phyloP scores from a whole-genome alignment of 2,113 vertebrate species.

The Hylia prasina region DNA sequence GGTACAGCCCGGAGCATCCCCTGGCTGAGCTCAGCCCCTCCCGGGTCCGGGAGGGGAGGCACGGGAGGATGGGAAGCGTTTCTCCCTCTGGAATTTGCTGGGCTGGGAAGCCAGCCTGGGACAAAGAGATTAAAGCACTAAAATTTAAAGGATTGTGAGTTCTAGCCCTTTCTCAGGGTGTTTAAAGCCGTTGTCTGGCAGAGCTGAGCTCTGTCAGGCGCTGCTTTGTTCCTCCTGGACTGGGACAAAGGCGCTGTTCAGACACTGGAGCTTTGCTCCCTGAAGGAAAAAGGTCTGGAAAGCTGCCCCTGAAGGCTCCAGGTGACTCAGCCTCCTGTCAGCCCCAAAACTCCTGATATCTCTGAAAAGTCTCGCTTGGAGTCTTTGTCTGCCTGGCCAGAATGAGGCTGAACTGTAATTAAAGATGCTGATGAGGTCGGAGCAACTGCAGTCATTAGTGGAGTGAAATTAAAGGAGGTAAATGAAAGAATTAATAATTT shows the following conservation, averaged over 20 bases:
- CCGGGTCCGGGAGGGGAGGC: not conserved
- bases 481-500: not conserved
- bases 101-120: not conserved
- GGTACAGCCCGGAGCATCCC: not conserved
- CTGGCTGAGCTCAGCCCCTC: not conserved
- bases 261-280: not conserved
- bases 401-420: not conserved
- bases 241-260: not conserved
- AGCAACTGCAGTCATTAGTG: not conserved
- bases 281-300: not conserved
- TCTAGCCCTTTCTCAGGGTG: not conserved
- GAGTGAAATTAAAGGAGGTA: not conserved
- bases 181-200: not conserved
- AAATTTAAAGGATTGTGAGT: not conserved
- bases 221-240: not conserved
- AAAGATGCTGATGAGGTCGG: not conserved
- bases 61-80: fast-evolving
- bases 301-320: not conserved
- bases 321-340: not conserved
- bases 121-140: not conserved
- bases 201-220: not conserved
- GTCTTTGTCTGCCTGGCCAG: not conserved
- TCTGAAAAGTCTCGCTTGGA: not conserved
- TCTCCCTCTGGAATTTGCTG: not conserved
- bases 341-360: not conserved